A percentile compares a stretch with the other conserved stretches of the same genome.
These are phyloP conservation scores for Ibycter americanus DNA, from an alignment of 2,797 vertebrate species.

Conservation along the genomic window DNA sequence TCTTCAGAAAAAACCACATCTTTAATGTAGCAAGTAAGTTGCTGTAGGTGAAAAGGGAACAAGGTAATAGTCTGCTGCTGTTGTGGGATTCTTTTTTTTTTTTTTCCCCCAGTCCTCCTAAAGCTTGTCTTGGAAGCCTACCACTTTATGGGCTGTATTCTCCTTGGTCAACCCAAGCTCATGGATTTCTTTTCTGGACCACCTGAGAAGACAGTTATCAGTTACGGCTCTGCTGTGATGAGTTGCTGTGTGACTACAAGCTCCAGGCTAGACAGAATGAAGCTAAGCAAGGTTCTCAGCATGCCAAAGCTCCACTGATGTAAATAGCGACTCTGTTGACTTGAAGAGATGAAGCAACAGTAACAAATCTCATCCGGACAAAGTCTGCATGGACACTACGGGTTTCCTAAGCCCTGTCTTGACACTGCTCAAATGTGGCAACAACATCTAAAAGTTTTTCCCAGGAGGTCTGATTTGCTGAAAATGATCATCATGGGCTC, in stretches of 20 bases:
- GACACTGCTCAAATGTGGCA: not conserved
- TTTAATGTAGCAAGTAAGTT: not conserved
- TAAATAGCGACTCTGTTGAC: not conserved
- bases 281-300: not conserved
- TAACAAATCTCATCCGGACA: not conserved
- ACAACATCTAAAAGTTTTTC: not conserved
- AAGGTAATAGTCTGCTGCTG: not conserved
- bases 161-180: not conserved
- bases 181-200: not conserved
- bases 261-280: not conserved
- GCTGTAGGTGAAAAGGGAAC: not conserved
- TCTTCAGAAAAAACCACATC: not conserved
- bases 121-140: not conserved
- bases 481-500: not conserved
- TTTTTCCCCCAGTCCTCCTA: not conserved
- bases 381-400: not conserved
- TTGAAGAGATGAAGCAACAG: not conserved
- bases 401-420: not conserved
- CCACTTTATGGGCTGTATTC: not conserved
- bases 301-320: not conserved
- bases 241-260: not conserved
- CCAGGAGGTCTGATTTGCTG: not conserved
- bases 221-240: not conserved
- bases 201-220: not conserved
- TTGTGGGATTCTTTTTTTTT: not conserved